A percentile compares a stretch with the other conserved stretches of the same genome.
These are phyloP conservation scores for Notechis scutatus DNA, from an alignment of 2,113 vertebrate species.

Conservation along the genomic window DNA sequence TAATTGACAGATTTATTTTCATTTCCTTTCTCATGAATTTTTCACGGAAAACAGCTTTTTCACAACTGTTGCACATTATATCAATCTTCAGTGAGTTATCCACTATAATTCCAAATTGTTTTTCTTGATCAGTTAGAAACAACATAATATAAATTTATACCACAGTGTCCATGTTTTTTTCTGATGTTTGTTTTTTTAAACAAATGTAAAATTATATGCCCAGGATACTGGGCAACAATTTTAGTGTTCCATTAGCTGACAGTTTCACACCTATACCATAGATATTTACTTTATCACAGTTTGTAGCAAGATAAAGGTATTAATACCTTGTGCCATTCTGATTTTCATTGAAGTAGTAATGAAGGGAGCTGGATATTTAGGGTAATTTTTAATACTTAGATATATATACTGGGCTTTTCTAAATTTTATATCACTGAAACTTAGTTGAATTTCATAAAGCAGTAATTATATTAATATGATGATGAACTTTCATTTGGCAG, in stretches of 20 bases:
- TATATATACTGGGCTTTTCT: not conserved
- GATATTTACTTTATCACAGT: not conserved
- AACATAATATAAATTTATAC: not conserved
- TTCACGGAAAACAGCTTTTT: not conserved
- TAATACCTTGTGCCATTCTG: not conserved
- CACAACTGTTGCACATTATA: not conserved
- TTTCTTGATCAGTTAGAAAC: not conserved
- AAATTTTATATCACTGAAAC: not conserved
- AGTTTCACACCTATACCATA: not conserved
- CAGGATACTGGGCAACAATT: not conserved
- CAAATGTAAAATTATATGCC: not conserved
- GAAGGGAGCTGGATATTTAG: not conserved
- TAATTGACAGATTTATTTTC: not conserved
- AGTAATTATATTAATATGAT: constrained; percentile 13
- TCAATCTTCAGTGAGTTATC: not conserved
- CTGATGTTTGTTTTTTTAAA: not conserved
- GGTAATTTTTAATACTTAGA: not conserved
- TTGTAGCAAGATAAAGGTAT: not conserved
- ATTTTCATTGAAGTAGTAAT: not conserved
- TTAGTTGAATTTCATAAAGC: not conserved
- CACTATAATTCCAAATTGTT: not conserved
- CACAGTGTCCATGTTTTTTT: not conserved
- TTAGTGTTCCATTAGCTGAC: constrained; percentile 13
- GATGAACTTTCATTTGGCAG: constrained; percentile 62
- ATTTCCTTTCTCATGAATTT: not conserved